Base-by-base conservation (phyloP, 2,797 vertebrate genomes). In the Poecilia gillii region DNA sequence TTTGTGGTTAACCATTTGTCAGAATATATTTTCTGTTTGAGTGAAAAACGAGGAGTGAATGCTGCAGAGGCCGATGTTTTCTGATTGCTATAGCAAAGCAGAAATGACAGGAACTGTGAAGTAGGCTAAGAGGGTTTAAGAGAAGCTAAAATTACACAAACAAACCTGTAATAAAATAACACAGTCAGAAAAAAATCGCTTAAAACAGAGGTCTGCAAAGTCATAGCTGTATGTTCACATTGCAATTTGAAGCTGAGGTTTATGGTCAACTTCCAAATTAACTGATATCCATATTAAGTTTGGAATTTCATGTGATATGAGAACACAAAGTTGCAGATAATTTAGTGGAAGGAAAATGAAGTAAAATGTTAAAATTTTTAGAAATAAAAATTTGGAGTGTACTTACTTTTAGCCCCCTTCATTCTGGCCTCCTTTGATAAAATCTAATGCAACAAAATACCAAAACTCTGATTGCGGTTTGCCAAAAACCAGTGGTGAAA, bases 41-140 rank as follows among this genome's bases (percentile, higher is more conserved):
- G n/a, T 39, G 25, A 64, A 70, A 62, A 14, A 41, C 59, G 7
- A 51, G 59, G 18, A 23, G 13, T 73, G 76, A 78, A 72, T 66
- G 51, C 76, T 75, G 18, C 3, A 4, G 11, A 66, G 57, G 12
- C 1, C 0, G 18, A 43, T 43, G 12, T 72, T 46, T 20, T 70
- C 13, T 72, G 25, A n/a, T 70, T 75, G 39, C 31, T 41, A 8
- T 72, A 9, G 33, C 14, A 36, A 14, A 23, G 7, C 3, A 47
- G 28, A 74, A 43, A 76, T 5, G 64, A 74, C 53, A 64, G 39
- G 25, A 39, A 6, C 33, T 47, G 23, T 28, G 12, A 49, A 3
- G 59, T 66, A 36, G 43, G 47, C 55, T 11, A 43, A 16, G 14
- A 6, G 1, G 5, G 41, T 20, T 2, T 33, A 75, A 36, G 70